phyloP scores from a whole-genome alignment of 2,888 invertebrate species.

The Dynastes grantii region DNA sequence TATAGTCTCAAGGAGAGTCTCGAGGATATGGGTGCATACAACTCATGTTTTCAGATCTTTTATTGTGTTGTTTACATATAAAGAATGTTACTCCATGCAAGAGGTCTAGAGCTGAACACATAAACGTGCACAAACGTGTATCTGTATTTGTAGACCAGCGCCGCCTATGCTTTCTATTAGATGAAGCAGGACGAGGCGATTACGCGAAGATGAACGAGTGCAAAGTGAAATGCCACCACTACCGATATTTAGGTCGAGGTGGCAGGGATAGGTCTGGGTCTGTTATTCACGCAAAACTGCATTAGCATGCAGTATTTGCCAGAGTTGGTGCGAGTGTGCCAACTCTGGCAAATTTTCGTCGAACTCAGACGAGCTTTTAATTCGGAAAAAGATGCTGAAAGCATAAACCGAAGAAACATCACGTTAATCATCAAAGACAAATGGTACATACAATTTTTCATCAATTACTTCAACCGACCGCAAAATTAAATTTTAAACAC shows the following conservation, averaged over 20 bases:
- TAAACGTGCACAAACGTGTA: constrained; percentile 1
- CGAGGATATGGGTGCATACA: constrained; percentile 48
- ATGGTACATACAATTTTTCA: constrained; percentile 12
- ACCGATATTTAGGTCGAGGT: constrained; percentile 45
- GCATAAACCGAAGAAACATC: neutral
- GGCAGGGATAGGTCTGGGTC: constrained; percentile 47
- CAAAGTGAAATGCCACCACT: constrained; percentile 44
- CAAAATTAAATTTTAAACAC: neutral
- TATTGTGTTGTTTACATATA: constrained; percentile 48
- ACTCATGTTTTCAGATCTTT: constrained; percentile 46
- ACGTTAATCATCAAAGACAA: neutral
- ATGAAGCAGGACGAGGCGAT: constrained; percentile 34
- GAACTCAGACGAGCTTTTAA: neutral
- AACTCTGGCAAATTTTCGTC: constrained; percentile 45
- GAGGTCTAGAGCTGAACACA: constrained; percentile 30
- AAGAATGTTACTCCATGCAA: constrained; percentile 42
- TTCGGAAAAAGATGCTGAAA: constrained; percentile 11
- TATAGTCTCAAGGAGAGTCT: constrained; percentile 47
- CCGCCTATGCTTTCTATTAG: constrained; percentile 26
- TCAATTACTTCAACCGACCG: neutral
- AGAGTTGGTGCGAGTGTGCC: constrained; percentile 44
- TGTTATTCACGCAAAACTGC: constrained; percentile 45
- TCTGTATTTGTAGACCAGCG: neutral
- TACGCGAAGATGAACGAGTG: constrained; percentile 40
- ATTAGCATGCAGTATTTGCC: constrained; percentile 48